Base-by-base conservation (phyloP, 2,797 vertebrate species). In the Synaphobranchus kaupii region DNA sequence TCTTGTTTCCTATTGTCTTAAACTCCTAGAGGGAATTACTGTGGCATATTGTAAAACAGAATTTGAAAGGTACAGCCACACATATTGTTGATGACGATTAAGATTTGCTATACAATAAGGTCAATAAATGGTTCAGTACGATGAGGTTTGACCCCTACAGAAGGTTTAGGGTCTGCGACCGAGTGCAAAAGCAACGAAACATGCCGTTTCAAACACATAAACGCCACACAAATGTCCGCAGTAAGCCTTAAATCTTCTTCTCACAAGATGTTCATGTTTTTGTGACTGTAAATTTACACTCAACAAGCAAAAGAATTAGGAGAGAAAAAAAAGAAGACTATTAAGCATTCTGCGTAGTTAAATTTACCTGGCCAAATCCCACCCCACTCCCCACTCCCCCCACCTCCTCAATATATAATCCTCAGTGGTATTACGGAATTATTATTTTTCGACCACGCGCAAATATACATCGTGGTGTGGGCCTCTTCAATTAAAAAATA, bases 401-500 rank as follows among this genome's bases (percentile, higher is more conserved):
- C 39, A 17, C 39, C 39, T 39, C 39, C 71, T 84, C 66, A 58
- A 68, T 48, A 84, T 58, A 84, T 54, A 78, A 66, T 54, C 31
- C 80, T 83, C 47, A 50, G 25, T 22, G 50, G 83, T 76, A 76
- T 87, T 54, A 83, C n/a, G 60, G 15, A 73, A 39, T 28, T 54
- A 58, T 47, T 28, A 28, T 60, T 28, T 48, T 73, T 25, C 22
- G 39, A 22, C 54, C 28, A 47, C 31, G 44, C 17, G 60, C 34
- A 87, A 86, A 84, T 50, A n/a, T 88, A 86, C 82, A 76, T 1
- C 10, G 39, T 2, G 58, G 58, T 85, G 73, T 71, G 56, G 58
- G 60, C 58, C 84, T 66, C 58, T 81, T 66, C 84, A 73, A 85
- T 85, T 88, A 85, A 82, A 86, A 85, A 85, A 83, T 82, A 88